Evolutionary conservation across 2,888 invertebrate species (phyloP).

Genomic region (Malthinus seriepunctatus): DNA sequence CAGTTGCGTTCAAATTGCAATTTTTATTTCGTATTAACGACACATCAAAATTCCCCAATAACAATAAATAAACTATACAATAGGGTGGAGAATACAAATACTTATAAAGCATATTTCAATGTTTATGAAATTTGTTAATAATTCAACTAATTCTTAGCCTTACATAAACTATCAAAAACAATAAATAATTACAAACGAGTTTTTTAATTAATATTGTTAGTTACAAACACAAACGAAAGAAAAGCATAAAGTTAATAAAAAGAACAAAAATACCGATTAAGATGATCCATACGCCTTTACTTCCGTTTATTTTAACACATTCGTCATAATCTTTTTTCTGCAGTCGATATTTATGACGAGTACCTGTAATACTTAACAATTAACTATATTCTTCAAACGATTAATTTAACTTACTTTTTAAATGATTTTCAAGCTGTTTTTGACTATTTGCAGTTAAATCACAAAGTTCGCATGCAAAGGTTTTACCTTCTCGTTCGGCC

Average conservation of each 20-base stretch:
- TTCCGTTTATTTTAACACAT: conserved; percentile 14
- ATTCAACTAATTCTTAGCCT: too few relatives aligned
- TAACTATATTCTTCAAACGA: neutral
- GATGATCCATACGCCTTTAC: conserved; percentile 46
- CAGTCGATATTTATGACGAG: conserved; percentile 18
- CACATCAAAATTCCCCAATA: too few relatives aligned
- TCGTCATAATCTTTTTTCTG: conserved; percentile 27
- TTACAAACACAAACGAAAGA: conserved; percentile 36
- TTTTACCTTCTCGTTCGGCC: conserved; percentile 48
- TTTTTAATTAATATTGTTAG: conserved; percentile 6
- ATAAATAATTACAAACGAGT: neutral
- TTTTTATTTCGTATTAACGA: too few relatives aligned
- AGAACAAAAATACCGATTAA: conserved; percentile 47
- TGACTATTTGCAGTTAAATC: conserved; percentile 51
- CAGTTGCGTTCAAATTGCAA: too few relatives aligned
- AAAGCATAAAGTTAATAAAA: conserved; percentile 47
- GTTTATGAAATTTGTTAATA: too few relatives aligned
- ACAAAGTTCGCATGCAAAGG: conserved; percentile 50
- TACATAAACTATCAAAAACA: neutral
- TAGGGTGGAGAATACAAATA: too few relatives aligned
- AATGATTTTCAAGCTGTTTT: conserved; percentile 51
- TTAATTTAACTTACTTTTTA: conserved; percentile 45
- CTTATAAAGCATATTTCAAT: too few relatives aligned
- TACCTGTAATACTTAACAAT: conserved; percentile 7
- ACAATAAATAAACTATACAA: too few relatives aligned